These are phyloP conservation scores for Gerris lacustris DNA, from an alignment of 2,888 invertebrate species.

Conservation along the genomic window DNA sequence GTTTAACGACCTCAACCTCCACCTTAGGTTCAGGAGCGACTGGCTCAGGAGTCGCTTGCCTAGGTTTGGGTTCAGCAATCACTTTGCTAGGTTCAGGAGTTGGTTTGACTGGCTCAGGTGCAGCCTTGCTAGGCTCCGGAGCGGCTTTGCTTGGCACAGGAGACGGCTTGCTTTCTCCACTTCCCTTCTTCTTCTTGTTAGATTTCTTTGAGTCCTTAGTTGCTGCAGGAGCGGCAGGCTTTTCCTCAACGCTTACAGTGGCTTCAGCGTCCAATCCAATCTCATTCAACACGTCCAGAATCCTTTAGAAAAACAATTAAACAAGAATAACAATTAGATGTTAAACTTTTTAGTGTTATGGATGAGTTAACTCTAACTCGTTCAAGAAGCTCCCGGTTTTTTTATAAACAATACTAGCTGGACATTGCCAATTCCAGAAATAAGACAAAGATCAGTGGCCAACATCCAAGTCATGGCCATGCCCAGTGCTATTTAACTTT, in stretches of 20 bases:
- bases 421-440: no score
- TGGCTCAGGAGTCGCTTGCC: conserved; percentile 5
- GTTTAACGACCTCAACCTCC: conserved; percentile 20
- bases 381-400: no score
- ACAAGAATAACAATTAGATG: background rate
- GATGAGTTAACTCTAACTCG: no score
- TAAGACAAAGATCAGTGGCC: no score
- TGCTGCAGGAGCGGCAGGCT: conserved; percentile 34
- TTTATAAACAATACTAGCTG: no score
- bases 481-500: no score
- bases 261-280: conserved; percentile 5
- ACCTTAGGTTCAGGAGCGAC: conserved; percentile 12
- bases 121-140: background rate
- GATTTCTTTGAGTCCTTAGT: conserved; percentile 36
- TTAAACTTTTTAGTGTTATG: no score
- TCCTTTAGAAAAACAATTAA: background rate
- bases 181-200: conserved; percentile 35
- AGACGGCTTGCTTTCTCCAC: conserved; percentile 5
- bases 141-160: conserved; percentile 4
- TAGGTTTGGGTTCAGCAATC: conserved; percentile 10
- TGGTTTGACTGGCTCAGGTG: background rate
- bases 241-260: conserved; percentile 17
- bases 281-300: background rate
- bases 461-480: no score
- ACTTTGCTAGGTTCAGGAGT: background rate